Evolutionary conservation across 2,888 invertebrate genomes (phyloP).

Genomic region (Leptinotarsa juncta): DNA sequence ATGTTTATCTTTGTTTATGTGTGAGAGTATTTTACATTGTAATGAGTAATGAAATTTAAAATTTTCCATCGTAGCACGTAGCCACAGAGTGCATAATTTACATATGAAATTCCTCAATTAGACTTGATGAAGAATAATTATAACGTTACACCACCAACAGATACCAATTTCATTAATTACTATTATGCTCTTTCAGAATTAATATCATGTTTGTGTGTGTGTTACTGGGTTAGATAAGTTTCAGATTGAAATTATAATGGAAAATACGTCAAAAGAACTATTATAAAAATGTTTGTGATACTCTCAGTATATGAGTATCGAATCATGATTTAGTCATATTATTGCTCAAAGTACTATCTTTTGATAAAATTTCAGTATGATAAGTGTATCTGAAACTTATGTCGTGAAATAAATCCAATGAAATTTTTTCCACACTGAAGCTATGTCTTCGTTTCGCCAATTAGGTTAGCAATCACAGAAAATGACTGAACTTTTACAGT

Average conservation of each 20-base stretch:
- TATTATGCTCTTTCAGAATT: neutral
- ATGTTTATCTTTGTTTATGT: no score
- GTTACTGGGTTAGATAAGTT: neutral
- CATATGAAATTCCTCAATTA: conserved; percentile 9
- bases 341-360: no score
- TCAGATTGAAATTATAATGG: neutral
- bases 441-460: no score
- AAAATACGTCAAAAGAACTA: neutral
- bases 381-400: no score
- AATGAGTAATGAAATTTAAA: neutral
- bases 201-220: neutral
- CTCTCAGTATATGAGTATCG: no score
- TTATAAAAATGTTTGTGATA: neutral
- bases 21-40: no score
- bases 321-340: no score
- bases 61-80: neutral
- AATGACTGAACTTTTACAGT: no score
- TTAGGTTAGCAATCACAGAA: no score
- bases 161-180: conserved; percentile 6
- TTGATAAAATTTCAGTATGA: no score
- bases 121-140: conserved; percentile 7
- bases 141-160: neutral
- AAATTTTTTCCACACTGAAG: no score
- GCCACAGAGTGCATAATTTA: neutral
- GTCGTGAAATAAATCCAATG: no score